Evolutionary conservation across 2,888 invertebrate genomes (phyloP).

Genomic region (Thymelicus sylvestris): DNA sequence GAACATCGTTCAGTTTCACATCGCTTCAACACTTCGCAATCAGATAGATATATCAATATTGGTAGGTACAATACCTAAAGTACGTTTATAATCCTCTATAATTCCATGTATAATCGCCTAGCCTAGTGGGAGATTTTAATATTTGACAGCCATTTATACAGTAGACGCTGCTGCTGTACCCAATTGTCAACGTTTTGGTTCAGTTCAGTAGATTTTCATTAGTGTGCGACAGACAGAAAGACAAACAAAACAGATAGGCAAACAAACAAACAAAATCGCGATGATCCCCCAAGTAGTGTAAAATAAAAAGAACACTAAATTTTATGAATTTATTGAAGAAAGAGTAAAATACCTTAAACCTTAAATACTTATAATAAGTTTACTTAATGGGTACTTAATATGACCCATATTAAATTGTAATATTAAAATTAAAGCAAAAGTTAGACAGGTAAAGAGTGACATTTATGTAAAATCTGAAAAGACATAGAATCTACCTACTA

Average conservation of each 20-base stretch:
- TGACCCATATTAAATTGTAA: neutral
- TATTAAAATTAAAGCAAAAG: slow-evolving; percentile 19
- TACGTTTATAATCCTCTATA: too few relatives aligned
- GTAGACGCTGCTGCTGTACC: too few relatives aligned
- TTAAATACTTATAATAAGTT: slow-evolving; percentile 19
- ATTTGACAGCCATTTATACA: too few relatives aligned
- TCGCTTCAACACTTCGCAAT: neutral
- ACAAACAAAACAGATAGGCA: too few relatives aligned
- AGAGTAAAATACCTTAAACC: slow-evolving; percentile 25
- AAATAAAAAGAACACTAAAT: neutral
- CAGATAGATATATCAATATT: neutral
- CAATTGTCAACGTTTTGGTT: too few relatives aligned
- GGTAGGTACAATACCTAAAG: too few relatives aligned
- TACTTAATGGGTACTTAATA: slow-evolving; percentile 2
- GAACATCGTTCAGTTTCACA: slow-evolving; percentile 2
- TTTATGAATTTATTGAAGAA: slow-evolving; percentile 25
- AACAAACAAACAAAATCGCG: neutral
- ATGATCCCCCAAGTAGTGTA: too few relatives aligned
- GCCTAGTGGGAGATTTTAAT: too few relatives aligned
- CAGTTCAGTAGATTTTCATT: too few relatives aligned
- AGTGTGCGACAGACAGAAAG: too few relatives aligned
- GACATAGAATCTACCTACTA: slow-evolving; percentile 2
- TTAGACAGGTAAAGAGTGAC: neutral
- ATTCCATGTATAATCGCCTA: too few relatives aligned
- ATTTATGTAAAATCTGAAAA: too few relatives aligned